Percentiles rank a stretch among this genome's conserved stretches.
Evolutionary conservation across 1,140 invertebrate species (phyloP).

Genomic region (Nephotettix cincticeps): DNA sequence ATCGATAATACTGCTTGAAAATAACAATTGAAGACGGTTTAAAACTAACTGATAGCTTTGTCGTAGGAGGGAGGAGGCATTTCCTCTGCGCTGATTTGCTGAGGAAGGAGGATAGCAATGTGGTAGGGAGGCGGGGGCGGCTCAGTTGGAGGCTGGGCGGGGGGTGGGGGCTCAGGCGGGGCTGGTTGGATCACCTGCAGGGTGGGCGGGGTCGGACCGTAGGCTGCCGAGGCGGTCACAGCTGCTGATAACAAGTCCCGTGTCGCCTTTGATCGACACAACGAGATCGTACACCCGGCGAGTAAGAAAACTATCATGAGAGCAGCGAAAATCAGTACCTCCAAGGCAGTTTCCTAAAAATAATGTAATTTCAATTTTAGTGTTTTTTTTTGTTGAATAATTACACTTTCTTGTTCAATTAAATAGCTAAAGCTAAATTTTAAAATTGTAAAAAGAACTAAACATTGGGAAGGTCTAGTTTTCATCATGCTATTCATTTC

Average conservation of each 20-base stretch:
- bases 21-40: constrained; percentile 16
- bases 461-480: too few species aligned
- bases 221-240: constrained; percentile 9
- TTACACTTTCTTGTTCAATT: neutral
- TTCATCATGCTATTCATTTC: too few species aligned
- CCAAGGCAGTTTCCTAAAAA: constrained; percentile 54
- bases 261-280: constrained; percentile 39
- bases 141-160: constrained; percentile 33
- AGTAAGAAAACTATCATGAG: constrained; percentile 61
- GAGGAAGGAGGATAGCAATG: constrained; percentile 63
- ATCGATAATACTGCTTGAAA: too few species aligned
- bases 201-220: constrained; percentile 3
- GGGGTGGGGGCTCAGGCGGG: constrained; percentile 24
- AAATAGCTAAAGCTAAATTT: too few species aligned
- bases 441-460: too few species aligned
- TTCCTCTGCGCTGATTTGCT: constrained; percentile 49
- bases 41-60: constrained; percentile 58
- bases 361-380: too few species aligned
- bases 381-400: neutral
- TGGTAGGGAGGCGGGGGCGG: constrained; percentile 63
- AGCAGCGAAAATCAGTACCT: constrained; percentile 63
- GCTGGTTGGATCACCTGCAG: constrained; percentile 22
- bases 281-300: constrained; percentile 55
- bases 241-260: constrained; percentile 14
- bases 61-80: constrained; percentile 65